Base-by-base conservation (phyloP, 2,888 invertebrate genomes). In the Lypha dubia region DNA sequence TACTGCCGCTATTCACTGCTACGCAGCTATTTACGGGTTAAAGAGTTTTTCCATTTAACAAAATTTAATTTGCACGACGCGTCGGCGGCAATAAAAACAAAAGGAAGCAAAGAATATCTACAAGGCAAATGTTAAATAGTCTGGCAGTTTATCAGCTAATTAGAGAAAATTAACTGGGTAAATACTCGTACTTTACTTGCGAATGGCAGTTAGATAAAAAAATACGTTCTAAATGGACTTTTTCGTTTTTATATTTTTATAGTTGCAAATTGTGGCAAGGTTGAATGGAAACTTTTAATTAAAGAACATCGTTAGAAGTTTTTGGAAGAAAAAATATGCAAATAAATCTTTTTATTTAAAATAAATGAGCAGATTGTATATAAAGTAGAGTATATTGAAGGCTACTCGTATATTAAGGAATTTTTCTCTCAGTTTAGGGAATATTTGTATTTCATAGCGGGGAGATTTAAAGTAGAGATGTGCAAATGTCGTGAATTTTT, bases 111-210 rank as follows among this genome's bases (percentile, higher is more conserved):
- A 41, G 53, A 41, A 65, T 15, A 65, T 28, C 53, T 28, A 65
- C 6, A 41, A 75, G 65, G 63, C 65, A 65, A 75, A 65, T 32
- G 56, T 76, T 58, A 76, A 76, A 67, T 38, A 35, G 67, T 58
- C 56, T 67, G 46, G 35, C 9, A 76, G 58, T 58, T 76, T 76
- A 67, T 58, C 76, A 76, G 56, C 58, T 67, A 76, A 76, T 76
- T 76, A 58, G 63, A 46, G 24, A 56, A 32, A 56, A 67, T 76
- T 76, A 56, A 63, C 49, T 63, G 49, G 7, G 73, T 22, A 73
- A 62, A 38, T 62, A 51, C 20, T 35, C 51, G 8, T 7, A 28
- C 2, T 5, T 28, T 28, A 28, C 28, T 28, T 63, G 53, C 28
- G 28, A 74, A 51, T 63, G 74, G 24, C 15, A 32, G 41, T 74